A percentile compares a stretch with the other conserved stretches of the same genome.
These are phyloP conservation scores for Danio jaintianensis DNA, from an alignment of 2,797 vertebrate genomes.

Conservation along the genomic window DNA sequence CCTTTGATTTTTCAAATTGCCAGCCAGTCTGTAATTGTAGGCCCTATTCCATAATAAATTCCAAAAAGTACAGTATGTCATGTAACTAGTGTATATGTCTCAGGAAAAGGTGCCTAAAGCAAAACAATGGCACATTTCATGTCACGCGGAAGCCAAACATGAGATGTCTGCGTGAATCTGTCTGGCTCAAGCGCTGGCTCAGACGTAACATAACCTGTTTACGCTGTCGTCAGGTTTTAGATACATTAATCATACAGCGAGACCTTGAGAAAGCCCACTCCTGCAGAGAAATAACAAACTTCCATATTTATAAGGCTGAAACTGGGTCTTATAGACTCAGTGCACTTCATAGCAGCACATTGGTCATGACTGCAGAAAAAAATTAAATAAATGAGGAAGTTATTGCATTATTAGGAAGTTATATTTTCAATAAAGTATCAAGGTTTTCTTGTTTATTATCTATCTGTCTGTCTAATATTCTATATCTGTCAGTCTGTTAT, in stretches of 20 bases:
- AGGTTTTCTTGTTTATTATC: background rate
- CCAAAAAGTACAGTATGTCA: conserved; percentile 28
- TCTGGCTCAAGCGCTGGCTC: conserved; percentile 43
- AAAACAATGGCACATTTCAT: conserved; percentile 41
- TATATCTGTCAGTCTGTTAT: too few species aligned
- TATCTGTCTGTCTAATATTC: background rate
- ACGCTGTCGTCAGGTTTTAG: conserved; percentile 46
- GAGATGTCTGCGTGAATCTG: conserved; percentile 41
- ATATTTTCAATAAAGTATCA: background rate
- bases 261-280: conserved; percentile 57
- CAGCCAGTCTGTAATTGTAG: conserved; percentile 17
- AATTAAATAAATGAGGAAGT: conserved; percentile 61
- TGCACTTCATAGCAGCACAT: conserved; percentile 58
- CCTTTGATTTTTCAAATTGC: background rate
- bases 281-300: conserved; percentile 61
- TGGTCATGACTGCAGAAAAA: conserved; percentile 64
- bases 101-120: conserved; percentile 19
- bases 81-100: conserved; percentile 15
- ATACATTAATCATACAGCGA: conserved; percentile 53
- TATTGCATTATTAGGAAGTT: conserved; percentile 11
- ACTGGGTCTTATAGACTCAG: conserved; percentile 53
- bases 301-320: conserved; percentile 63
- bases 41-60: conserved; percentile 2
- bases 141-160: conserved; percentile 40
- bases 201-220: conserved; percentile 57